These are phyloP conservation scores for Strix aluco DNA, from an alignment of 2,113 vertebrate genomes.

Conservation along the genomic window DNA sequence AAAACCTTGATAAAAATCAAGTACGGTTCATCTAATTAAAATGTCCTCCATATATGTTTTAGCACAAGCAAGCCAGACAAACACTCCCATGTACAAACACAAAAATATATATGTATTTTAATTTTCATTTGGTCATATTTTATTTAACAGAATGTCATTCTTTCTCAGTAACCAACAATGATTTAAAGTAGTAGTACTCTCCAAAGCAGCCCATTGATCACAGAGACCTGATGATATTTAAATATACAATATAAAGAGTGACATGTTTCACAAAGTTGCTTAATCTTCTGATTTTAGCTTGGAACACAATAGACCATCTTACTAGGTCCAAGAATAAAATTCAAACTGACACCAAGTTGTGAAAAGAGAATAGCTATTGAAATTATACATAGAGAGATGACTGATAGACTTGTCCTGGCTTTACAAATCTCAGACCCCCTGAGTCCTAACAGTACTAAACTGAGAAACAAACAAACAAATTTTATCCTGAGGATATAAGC, in stretches of 20 bases:
- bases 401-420: slow-evolving; percentile 39
- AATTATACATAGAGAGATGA: slow-evolving; percentile 20
- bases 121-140: slow-evolving; percentile 66
- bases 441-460: slow-evolving; percentile 38
- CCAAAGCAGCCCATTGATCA: slow-evolving; percentile 42
- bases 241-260: slow-evolving; percentile 45
- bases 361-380: slow-evolving; percentile 20
- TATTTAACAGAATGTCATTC: slow-evolving; percentile 64
- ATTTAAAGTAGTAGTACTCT: slow-evolving; percentile 40
- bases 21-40: background rate
- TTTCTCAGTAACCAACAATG: slow-evolving; percentile 49
- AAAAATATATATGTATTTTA: slow-evolving; percentile 58
- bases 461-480: slow-evolving; percentile 18
- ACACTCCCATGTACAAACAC: slow-evolving; percentile 4
- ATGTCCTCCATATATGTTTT: background rate
- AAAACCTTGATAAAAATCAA: background rate
- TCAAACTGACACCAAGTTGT: background rate
- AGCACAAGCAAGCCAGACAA: slow-evolving; percentile 23
- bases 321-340: slow-evolving; percentile 20
- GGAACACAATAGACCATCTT: slow-evolving; percentile 13
- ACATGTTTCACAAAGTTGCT: slow-evolving; percentile 35
- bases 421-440: slow-evolving; percentile 58
- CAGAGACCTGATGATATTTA: slow-evolving; percentile 28
- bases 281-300: slow-evolving; percentile 10
- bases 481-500: slow-evolving; percentile 44